These are phyloP conservation scores for Etheostoma spectabile DNA, from an alignment of 2,113 vertebrate genomes.

Conservation along the genomic window DNA sequence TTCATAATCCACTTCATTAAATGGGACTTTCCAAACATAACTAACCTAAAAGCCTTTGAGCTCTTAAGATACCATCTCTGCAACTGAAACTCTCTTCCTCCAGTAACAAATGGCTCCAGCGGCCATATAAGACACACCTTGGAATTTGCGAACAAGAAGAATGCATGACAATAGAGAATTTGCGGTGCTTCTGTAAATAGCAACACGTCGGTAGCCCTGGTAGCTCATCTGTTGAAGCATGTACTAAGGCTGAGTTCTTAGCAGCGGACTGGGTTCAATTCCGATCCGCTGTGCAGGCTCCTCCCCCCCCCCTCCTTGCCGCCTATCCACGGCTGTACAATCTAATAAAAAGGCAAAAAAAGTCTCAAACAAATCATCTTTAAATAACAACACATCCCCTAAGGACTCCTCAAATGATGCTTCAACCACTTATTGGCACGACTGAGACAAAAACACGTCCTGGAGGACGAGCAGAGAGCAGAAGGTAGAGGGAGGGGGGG, in stretches of 20 bases:
- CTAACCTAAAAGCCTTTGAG: conserved; percentile 3
- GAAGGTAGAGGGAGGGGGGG: conserved; percentile 20
- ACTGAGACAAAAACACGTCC: conserved; percentile 19
- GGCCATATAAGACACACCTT: background rate
- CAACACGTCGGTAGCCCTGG: background rate
- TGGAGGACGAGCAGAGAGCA: conserved; percentile 35
- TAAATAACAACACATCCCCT: conserved; percentile 11
- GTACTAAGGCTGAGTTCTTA: too few species aligned
- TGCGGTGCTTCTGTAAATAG: conserved; percentile 22
- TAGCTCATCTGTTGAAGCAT: too few species aligned
- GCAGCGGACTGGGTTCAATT: too few species aligned
- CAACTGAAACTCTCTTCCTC: background rate
- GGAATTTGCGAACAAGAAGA: conserved; percentile 19
- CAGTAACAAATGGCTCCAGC: conserved; percentile 7
- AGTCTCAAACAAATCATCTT: too few species aligned
- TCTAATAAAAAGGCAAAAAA: too few species aligned
- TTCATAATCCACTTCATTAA: conserved; percentile 18
- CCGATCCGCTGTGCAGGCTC: too few species aligned
- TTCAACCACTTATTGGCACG: conserved; percentile 35
- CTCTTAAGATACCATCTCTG: background rate
- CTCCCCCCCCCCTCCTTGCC: too few species aligned
- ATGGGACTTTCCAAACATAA: conserved; percentile 24
- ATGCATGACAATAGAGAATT: conserved; percentile 34
- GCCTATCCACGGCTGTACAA: too few species aligned
- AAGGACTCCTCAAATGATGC: conserved; percentile 19